Evolutionary conservation across 2,888 invertebrate genomes (phyloP).

Genomic region (Limnephilus auricula): DNA sequence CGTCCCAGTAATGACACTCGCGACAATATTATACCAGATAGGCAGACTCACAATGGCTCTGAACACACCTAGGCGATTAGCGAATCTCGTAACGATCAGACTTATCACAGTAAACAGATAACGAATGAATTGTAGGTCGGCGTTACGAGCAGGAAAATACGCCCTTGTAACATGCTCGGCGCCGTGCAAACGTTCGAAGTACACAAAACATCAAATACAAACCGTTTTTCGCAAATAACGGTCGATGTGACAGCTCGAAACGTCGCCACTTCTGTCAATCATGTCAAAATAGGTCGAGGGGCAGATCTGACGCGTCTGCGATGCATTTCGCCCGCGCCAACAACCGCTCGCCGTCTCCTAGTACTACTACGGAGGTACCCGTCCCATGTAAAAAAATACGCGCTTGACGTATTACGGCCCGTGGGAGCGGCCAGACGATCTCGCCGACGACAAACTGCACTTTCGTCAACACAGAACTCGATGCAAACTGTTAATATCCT

Average conservation of each 20-base stretch:
- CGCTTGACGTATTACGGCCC: slow-evolving; percentile 61
- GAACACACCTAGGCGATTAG: slow-evolving; percentile 49
- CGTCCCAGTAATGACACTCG: slow-evolving; percentile 51
- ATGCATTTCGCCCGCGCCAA: slow-evolving; percentile 57
- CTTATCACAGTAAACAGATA: slow-evolving; percentile 56
- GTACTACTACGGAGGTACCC: slow-evolving; percentile 57
- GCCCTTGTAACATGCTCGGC: slow-evolving; percentile 56
- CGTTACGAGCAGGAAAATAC: slow-evolving; percentile 54
- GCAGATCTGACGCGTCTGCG: slow-evolving; percentile 54
- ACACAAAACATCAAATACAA: slow-evolving; percentile 55
- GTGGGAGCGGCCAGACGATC: slow-evolving; percentile 60
- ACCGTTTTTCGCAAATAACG: slow-evolving; percentile 56
- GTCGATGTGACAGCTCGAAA: slow-evolving; percentile 54
- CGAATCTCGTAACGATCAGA: slow-evolving; percentile 21
- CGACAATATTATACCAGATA: slow-evolving; percentile 39
- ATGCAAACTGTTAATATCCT: slow-evolving; percentile 21
- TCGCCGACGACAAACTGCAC: slow-evolving; percentile 32
- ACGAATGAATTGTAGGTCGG: slow-evolving; percentile 25
- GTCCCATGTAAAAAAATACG: slow-evolving; percentile 61
- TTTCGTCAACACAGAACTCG: slow-evolving; percentile 48
- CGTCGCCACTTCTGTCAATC: slow-evolving; percentile 58
- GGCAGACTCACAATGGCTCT: slow-evolving; percentile 31
- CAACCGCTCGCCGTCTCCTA: slow-evolving; percentile 46
- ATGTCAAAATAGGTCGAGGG: slow-evolving; percentile 56
- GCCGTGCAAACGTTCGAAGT: slow-evolving; percentile 42